These are phyloP conservation scores for Dufourea novaeangliae DNA, from an alignment of 1,140 invertebrate species.

Conservation along the genomic window DNA sequence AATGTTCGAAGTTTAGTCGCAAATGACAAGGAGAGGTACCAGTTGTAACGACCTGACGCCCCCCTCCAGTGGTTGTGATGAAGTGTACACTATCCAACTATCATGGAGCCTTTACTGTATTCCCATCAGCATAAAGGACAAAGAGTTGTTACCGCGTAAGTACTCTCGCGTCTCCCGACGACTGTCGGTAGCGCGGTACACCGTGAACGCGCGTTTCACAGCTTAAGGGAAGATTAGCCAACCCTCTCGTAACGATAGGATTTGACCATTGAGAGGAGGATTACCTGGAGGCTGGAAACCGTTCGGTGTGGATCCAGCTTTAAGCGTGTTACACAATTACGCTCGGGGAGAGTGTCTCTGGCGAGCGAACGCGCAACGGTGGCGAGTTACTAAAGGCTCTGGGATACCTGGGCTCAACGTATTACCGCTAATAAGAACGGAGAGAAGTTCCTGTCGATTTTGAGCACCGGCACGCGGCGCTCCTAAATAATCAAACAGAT, in stretches of 20 bases:
- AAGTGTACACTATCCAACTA: no score
- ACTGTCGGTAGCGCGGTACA: slow-evolving; percentile 1
- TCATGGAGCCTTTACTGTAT: no score
- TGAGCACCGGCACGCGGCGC: not conserved
- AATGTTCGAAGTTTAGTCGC: no score
- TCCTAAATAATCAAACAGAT: slow-evolving; percentile 35
- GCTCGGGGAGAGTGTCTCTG: slow-evolving; percentile 32
- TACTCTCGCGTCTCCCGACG: not conserved
- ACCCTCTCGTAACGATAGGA: slow-evolving; percentile 60
- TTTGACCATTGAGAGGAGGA: slow-evolving; percentile 64
- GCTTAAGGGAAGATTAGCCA: slow-evolving; percentile 62
- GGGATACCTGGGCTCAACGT: slow-evolving; percentile 50
- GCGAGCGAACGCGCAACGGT: slow-evolving; percentile 30
- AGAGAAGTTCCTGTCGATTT: slow-evolving; percentile 36
- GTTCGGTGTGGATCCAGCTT: slow-evolving; percentile 55
- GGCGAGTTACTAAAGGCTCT: slow-evolving; percentile 52
- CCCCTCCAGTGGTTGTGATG: no score
- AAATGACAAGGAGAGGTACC: no score
- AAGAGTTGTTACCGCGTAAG: no score
- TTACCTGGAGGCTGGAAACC: slow-evolving; percentile 56
- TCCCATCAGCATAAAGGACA: no score
- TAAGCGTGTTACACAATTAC: slow-evolving; percentile 67
- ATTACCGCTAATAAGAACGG: slow-evolving; percentile 60
- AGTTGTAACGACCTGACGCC: no score
- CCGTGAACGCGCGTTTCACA: slow-evolving; percentile 56